phyloP scores from a whole-genome alignment of 2,113 vertebrate genomes.

The Pelvicachromis taeniatus region DNA sequence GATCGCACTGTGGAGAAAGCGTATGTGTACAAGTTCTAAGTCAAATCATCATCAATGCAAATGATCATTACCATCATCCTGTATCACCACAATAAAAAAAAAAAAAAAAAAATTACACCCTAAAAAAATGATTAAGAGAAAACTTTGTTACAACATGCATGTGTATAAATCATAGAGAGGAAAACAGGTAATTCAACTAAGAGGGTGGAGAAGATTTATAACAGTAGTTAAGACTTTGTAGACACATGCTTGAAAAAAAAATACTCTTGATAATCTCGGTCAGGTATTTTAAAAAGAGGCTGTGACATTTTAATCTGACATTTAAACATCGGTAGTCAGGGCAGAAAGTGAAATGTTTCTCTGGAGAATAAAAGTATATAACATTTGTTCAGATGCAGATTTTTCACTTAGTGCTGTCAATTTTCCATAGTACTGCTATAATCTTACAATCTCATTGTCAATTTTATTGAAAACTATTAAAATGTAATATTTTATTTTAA shows the following conservation, averaged over 20 bases:
- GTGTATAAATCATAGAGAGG: background rate
- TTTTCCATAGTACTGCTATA: background rate
- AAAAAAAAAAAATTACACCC: background rate
- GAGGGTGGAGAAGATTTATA: background rate
- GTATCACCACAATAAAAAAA: background rate
- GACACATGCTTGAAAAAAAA: background rate
- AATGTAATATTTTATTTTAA: background rate
- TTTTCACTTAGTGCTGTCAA: background rate
- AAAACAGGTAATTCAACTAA: background rate
- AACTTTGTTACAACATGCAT: background rate
- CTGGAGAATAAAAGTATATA: background rate
- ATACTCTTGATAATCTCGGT: background rate
- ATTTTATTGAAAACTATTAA: background rate
- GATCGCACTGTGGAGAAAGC: accelerated
- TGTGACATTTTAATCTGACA: background rate
- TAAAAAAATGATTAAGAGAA: background rate
- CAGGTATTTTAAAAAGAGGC: background rate
- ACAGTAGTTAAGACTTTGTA: background rate
- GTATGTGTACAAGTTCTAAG: background rate
- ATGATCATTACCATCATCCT: background rate
- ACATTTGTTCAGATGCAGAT: background rate
- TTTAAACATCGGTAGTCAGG: background rate
- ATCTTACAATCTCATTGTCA: background rate
- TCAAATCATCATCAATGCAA: background rate
- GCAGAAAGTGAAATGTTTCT: background rate